Evolutionary conservation across 2,797 vertebrate genomes (phyloP).

Genomic region (Lepilemur ruficaudatus): DNA sequence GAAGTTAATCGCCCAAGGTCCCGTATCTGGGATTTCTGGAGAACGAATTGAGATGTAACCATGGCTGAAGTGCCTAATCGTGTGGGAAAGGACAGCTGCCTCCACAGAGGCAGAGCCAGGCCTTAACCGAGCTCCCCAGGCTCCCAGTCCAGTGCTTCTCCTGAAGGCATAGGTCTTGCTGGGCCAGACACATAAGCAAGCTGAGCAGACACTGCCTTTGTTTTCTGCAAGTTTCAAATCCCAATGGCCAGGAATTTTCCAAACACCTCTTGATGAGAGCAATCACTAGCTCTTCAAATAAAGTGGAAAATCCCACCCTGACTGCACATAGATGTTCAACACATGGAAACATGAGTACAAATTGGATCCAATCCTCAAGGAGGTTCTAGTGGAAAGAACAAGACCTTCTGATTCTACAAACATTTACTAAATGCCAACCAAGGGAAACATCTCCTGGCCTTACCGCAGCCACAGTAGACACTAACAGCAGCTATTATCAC

Average conservation of each 20-base stretch:
- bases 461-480: accelerated
- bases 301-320: background rate
- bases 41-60: background rate
- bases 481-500: accelerated
- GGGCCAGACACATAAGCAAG: background rate
- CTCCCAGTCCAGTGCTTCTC: background rate
- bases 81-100: background rate
- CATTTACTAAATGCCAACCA: background rate
- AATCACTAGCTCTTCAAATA: background rate
- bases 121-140: too few species aligned
- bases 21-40: background rate
- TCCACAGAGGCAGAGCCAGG: background rate
- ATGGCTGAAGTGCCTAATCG: accelerated
- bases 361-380: background rate
- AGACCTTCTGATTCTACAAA: background rate
- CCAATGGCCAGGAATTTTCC: background rate
- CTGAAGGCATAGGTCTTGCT: background rate
- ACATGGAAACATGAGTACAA: background rate
- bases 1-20: background rate
- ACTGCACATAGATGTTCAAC: background rate
- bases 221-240: background rate
- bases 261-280: background rate
- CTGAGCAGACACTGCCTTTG: background rate
- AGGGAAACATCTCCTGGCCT: background rate
- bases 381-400: background rate